phyloP scores from a whole-genome alignment of 2,888 invertebrate species.

The Apodemia zela region DNA sequence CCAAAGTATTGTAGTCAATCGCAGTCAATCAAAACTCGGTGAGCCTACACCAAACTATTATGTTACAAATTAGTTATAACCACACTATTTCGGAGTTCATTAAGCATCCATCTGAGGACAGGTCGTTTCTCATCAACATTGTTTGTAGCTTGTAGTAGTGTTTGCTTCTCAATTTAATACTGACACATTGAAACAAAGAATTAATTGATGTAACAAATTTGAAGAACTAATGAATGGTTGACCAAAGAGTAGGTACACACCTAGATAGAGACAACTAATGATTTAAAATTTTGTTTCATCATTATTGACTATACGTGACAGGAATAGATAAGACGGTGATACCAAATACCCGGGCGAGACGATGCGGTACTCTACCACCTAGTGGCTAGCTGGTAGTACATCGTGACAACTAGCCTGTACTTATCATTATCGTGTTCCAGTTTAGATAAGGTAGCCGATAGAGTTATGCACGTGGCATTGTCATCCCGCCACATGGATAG shows the following conservation, averaged over 20 bases:
- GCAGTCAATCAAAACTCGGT: constrained; percentile 31
- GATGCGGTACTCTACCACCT: too few relatives aligned
- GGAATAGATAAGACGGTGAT: too few relatives aligned
- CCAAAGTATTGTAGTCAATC: constrained; percentile 7
- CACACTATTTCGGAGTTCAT: constrained; percentile 62
- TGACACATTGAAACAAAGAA: constrained; percentile 77
- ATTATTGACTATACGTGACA: too few relatives aligned
- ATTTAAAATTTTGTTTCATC: not conserved
- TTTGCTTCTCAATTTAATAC: constrained; percentile 77
- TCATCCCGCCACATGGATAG: too few relatives aligned
- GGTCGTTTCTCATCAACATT: constrained; percentile 65
- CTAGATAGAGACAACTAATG: not conserved
- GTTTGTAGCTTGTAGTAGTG: constrained; percentile 61
- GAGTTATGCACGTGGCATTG: too few relatives aligned
- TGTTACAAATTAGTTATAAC: constrained; percentile 59
- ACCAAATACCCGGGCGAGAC: too few relatives aligned
- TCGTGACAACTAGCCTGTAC: too few relatives aligned
- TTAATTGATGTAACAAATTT: constrained; percentile 76
- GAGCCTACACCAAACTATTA: constrained; percentile 44
- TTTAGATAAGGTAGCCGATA: too few relatives aligned
- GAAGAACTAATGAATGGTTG: constrained; percentile 61
- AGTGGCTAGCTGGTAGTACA: too few relatives aligned
- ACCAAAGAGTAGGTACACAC: constrained; percentile 24
- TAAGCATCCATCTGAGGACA: constrained; percentile 55
- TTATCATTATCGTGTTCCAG: too few relatives aligned